These are phyloP conservation scores for Gymnoscopelus microlampas DNA, from an alignment of 2,797 vertebrate species.

Conservation along the genomic window DNA sequence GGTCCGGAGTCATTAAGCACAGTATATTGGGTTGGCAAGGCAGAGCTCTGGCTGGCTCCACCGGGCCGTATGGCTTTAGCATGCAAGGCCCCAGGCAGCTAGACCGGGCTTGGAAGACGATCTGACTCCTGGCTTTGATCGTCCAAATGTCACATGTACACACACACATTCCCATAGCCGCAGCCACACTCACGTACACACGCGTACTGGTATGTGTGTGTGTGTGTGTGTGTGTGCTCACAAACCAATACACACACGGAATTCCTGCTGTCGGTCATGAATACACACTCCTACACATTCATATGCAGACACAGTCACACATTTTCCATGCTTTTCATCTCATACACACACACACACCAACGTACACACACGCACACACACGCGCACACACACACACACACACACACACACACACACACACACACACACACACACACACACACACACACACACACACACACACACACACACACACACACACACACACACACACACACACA, in stretches of 20 bases:
- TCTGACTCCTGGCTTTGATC: slow-evolving; percentile 43
- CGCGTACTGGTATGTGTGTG: slow-evolving; percentile 18
- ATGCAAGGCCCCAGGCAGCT: slow-evolving; percentile 26
- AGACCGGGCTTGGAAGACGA: slow-evolving; percentile 26
- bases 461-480: slow-evolving; percentile 26
- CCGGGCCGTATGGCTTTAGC: slow-evolving; percentile 38
- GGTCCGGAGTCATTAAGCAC: slow-evolving; percentile 51
- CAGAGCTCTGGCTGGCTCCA: slow-evolving; percentile 24
- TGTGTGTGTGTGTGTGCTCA: slow-evolving; percentile 8
- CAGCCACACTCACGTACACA: no score
- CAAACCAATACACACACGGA: no score
- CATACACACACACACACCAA: slow-evolving; percentile 1
- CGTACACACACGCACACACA: slow-evolving; percentile 7
- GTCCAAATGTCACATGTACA: not conserved
- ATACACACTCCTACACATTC: slow-evolving; percentile 4
- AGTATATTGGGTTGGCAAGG: slow-evolving; percentile 45
- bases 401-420: not conserved
- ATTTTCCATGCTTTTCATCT: no score
- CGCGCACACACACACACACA: slow-evolving; percentile 26
- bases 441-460: slow-evolving; percentile 4
- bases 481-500: not conserved
- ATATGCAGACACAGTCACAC: not conserved
- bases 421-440: slow-evolving; percentile 2
- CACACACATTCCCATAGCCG: no score
- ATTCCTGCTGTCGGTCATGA: no score